Evolutionary conservation across 2,888 invertebrate genomes (phyloP), one percentile per base, ranked within the genome.

Genomic region (Tenodera sinensis): DNA sequence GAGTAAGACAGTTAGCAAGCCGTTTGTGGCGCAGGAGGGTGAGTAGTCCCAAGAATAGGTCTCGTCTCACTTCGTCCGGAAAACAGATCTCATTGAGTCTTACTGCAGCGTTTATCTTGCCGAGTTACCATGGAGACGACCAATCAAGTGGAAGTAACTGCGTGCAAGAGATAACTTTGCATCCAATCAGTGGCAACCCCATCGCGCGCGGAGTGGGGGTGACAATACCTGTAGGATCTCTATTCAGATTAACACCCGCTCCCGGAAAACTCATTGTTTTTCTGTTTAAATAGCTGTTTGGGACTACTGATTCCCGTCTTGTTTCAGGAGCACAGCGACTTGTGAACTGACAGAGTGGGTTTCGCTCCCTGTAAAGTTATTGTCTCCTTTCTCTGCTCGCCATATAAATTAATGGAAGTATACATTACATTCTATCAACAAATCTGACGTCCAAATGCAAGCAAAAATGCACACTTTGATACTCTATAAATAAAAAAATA

Each of bases 61-160:
- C 86, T 81, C 81, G 28, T 84, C 90, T 90, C 89, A 83, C 85
- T 89, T 90, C 89, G 87, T 84, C 90, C 90, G 90, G 89, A 90
- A 90, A 90, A 90, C 90, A 88, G 90, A 90, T 90, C 89, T 89
- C 90, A 89, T 90, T 88, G 89, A 89, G 90, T 89, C 89, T 88
- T 15, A 85, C 88, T 71, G 30, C 71, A 88, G 90, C 90, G 90
- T 89, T 90, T 90, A 90, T 90, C 90, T 90, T 90, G 54, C 89
- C 83, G 71, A n/a, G 91, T 90, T 88, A 82, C 91, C 89, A 91
- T 90, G 89, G 90, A 82, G 82, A 91, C 91, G 90, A 89, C 91
- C 90, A 91, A 91, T 91, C 91, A 91, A 90, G 91, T 88, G 90
- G 90, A 90, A 91, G 87, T 90, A 90, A 90, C 90, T 88, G 85